A percentile compares a stretch with the other conserved stretches of the same genome.
phyloP scores from a whole-genome alignment of 2,888 invertebrate species.

The Chironomus riparius region DNA sequence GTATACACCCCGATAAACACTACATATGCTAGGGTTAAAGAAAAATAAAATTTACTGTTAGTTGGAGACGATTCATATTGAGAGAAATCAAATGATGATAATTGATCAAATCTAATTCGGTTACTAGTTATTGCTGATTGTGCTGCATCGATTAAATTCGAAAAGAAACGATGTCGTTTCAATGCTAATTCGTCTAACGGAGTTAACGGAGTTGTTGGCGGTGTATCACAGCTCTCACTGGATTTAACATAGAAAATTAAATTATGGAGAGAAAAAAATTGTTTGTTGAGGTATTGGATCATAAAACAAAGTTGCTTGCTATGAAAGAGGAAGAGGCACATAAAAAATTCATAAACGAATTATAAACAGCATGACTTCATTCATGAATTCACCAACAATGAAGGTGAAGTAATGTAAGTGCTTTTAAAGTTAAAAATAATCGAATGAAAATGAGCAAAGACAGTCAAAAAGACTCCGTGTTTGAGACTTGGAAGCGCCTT shows the following conservation, averaged over 20 bases:
- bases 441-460: too few species aligned
- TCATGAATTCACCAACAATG: background rate
- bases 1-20: background rate
- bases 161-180: constrained; percentile 66
- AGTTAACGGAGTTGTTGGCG: constrained; percentile 66
- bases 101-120: constrained; percentile 65
- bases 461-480: too few species aligned
- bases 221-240: constrained; percentile 32
- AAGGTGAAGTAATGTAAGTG: background rate
- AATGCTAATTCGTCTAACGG: constrained; percentile 63
- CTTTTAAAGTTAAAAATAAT: too few species aligned
- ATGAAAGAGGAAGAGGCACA: background rate
- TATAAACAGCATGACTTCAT: background rate
- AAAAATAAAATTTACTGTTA: background rate
- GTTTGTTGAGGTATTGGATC: background rate
- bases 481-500: too few species aligned
- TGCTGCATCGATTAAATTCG: constrained; percentile 64
- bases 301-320: background rate
- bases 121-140: constrained; percentile 51
- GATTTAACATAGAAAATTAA: constrained; percentile 21
- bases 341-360: background rate
- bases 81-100: constrained; percentile 37
- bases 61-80: background rate
- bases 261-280: background rate
- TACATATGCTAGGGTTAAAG: too few species aligned